phyloP scores from a whole-genome alignment of 1,140 invertebrate species.

The Sycophila sp. region DNA sequence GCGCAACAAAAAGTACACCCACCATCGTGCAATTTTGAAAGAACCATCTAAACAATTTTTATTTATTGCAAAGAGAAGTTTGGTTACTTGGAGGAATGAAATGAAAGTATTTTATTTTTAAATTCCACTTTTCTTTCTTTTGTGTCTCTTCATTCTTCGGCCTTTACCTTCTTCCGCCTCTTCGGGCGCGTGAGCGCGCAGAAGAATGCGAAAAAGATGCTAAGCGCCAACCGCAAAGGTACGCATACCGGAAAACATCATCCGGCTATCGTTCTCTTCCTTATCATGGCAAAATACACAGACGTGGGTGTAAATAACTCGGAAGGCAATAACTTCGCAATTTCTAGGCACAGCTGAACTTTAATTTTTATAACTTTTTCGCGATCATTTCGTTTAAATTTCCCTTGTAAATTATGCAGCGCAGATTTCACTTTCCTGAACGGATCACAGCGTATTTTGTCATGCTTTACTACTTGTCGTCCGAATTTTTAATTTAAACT shows the following conservation, averaged over 20 bases:
- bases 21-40: too few species aligned
- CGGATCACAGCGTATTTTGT: too few species aligned
- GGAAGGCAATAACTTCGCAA: neutral
- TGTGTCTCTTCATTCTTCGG: conserved; percentile 24
- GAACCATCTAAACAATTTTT: too few species aligned
- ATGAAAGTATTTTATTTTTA: too few species aligned
- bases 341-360: neutral
- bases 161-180: conserved; percentile 11
- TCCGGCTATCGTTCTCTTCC: conserved; percentile 38
- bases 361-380: neutral
- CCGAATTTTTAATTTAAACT: too few species aligned
- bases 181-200: neutral
- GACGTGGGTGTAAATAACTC: neutral
- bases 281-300: neutral
- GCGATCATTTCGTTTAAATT: too few species aligned
- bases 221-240: neutral
- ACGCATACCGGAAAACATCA: conserved; percentile 40
- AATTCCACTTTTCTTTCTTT: neutral
- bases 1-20: too few species aligned
- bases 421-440: too few species aligned
- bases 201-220: neutral
- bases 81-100: too few species aligned
- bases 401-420: too few species aligned
- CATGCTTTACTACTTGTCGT: too few species aligned
- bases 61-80: too few species aligned